Conservation (phyloP, 53 echinoderm and acorn worm species). For the Holothuria leucospilota region DNA sequence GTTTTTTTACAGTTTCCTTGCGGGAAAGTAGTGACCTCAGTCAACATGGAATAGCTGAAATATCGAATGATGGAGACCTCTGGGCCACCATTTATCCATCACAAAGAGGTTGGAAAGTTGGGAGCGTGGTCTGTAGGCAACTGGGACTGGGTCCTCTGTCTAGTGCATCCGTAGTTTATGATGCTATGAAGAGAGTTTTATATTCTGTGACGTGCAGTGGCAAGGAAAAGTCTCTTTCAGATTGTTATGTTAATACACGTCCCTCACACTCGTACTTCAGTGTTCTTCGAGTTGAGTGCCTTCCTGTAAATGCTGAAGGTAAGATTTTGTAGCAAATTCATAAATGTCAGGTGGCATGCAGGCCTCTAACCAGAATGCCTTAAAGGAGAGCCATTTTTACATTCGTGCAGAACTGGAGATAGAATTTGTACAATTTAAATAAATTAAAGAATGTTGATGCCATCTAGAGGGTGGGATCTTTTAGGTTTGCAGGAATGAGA, state of each 20-base stretch:
- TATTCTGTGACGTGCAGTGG: neutral
- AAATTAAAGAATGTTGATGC: too few relatives aligned
- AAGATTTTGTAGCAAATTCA: neutral
- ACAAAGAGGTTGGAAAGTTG: neutral
- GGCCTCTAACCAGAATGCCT: too few relatives aligned
- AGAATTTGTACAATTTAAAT: too few relatives aligned
- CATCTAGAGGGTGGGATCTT: too few relatives aligned
- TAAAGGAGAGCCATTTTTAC: too few relatives aligned
- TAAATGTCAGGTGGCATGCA: too few relatives aligned
- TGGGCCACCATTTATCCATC: neutral
- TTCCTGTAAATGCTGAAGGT: conserved; percentile 4
- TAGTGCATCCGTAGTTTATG: neutral
- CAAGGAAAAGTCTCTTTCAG: neutral
- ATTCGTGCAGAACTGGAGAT: too few relatives aligned
- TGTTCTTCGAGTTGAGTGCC: neutral
- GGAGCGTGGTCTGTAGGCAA: conserved; percentile 17
- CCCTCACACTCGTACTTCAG: neutral
- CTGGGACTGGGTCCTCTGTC: conserved; percentile 4
- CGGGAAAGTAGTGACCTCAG: too few relatives aligned
- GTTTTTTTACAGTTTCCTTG: too few relatives aligned
- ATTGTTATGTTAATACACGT: neutral
- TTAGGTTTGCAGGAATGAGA: too few relatives aligned
- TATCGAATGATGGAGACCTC: neutral
- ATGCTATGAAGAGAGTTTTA: neutral
- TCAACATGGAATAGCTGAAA: conserved; percentile 2